Evolutionary conservation across 2,113 vertebrate species (phyloP).

Genomic region (Rhombomys opimus): DNA sequence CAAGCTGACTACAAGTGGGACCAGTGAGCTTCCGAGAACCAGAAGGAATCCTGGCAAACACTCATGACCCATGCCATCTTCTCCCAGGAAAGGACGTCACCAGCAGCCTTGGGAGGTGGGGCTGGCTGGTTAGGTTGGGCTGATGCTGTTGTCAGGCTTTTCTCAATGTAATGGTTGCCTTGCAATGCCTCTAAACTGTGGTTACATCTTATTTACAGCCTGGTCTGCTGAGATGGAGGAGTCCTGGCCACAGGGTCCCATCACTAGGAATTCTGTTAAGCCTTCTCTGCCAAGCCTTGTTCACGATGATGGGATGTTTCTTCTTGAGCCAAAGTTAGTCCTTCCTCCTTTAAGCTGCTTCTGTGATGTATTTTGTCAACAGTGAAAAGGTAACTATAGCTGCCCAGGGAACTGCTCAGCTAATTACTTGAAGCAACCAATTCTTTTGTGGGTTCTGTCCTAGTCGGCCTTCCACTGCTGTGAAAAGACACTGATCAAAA

Average conservation of each 20-base stretch:
- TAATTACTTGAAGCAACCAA: neutral
- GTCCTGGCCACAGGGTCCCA: neutral
- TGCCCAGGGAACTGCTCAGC: neutral
- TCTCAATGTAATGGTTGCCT: neutral
- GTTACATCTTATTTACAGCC: neutral
- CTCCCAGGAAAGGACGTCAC: neutral
- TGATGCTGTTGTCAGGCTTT: neutral
- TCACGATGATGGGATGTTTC: neutral
- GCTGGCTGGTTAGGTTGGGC: neutral
- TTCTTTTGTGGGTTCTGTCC: conserved; percentile 7
- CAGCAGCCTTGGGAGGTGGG: neutral
- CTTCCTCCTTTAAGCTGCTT: neutral
- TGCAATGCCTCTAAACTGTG: neutral
- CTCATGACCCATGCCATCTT: neutral
- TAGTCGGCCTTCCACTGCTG: neutral
- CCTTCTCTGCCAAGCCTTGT: neutral
- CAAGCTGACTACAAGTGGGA: neutral
- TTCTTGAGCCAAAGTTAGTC: neutral
- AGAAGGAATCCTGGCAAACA: neutral
- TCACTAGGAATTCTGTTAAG: neutral
- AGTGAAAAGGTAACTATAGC: neutral
- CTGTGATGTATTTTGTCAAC: neutral
- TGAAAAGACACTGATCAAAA: neutral
- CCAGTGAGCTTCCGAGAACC: conserved; percentile 9
- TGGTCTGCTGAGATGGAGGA: neutral